These are phyloP conservation scores for Plebejus argus DNA, from an alignment of 2,888 invertebrate genomes.

Conservation along the genomic window DNA sequence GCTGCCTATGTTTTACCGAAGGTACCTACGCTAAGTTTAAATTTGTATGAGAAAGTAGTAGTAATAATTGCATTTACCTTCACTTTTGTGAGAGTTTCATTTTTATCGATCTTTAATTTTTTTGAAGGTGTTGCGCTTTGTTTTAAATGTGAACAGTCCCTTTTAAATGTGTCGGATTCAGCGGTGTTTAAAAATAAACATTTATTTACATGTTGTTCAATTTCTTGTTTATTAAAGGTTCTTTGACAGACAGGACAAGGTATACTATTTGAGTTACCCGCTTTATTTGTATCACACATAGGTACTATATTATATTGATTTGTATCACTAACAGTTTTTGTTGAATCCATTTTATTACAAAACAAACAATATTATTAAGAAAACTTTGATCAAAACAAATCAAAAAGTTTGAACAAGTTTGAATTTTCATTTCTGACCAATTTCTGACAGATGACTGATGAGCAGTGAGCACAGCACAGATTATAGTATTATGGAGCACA, in stretches of 20 bases:
- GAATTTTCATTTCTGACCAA: too few species aligned
- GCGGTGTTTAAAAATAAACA: constrained; percentile 84
- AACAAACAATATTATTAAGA: background rate
- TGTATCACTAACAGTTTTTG: constrained; percentile 7
- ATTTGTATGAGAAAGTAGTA: background rate
- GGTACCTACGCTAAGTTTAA: too few species aligned
- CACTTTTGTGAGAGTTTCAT: constrained; percentile 32
- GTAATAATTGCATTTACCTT: constrained; percentile 28
- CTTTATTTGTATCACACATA: constrained; percentile 9
- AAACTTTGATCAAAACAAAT: background rate
- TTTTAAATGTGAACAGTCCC: constrained; percentile 52
- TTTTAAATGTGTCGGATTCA: constrained; percentile 52
- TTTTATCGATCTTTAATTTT: constrained; percentile 51
- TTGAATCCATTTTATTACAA: background rate
- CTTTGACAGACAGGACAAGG: constrained; percentile 85
- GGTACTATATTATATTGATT: background rate
- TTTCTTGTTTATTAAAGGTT: constrained; percentile 68
- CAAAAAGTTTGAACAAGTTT: too few species aligned
- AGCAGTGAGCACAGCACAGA: too few species aligned
- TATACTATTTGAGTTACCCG: constrained; percentile 41
- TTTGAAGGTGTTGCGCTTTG: constrained; percentile 52
- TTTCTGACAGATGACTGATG: too few species aligned
- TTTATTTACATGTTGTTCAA: constrained; percentile 85
- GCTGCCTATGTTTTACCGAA: too few species aligned
- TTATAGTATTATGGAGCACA: too few species aligned